These are phyloP conservation scores for Parnassius smintheus DNA, from an alignment of 2,888 invertebrate species.

Conservation along the genomic window DNA sequence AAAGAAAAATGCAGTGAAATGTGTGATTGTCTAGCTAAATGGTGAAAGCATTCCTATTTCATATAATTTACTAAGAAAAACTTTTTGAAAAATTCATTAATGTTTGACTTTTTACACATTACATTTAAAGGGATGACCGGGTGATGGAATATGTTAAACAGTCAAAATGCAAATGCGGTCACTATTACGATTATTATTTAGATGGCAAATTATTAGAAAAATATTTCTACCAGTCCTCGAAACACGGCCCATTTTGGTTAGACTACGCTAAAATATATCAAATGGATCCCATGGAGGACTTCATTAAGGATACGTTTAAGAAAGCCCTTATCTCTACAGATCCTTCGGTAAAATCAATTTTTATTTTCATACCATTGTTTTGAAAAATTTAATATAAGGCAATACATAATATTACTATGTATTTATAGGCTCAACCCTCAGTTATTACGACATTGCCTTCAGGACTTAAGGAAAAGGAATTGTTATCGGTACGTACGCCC, in stretches of 20 bases:
- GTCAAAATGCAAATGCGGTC: slow-evolving; percentile 65
- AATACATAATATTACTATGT: neutral
- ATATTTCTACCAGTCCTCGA: slow-evolving; percentile 58
- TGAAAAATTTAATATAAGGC: too few species aligned
- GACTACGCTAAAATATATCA: slow-evolving; percentile 66
- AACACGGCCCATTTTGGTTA: slow-evolving; percentile 49
- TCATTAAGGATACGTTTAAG: slow-evolving; percentile 55
- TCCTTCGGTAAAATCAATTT: neutral
- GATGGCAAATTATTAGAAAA: slow-evolving; percentile 51
- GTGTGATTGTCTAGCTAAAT: slow-evolving; percentile 59
- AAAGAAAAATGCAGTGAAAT: slow-evolving; percentile 45
- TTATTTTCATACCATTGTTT: too few species aligned
- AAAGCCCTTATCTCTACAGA: slow-evolving; percentile 49
- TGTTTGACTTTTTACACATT: neutral
- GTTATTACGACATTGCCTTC: slow-evolving; percentile 51
- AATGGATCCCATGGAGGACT: slow-evolving; percentile 61
- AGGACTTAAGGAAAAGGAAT: slow-evolving; percentile 53
- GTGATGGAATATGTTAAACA: slow-evolving; percentile 52
- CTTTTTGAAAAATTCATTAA: too few species aligned
- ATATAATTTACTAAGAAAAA: too few species aligned
- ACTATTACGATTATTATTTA: slow-evolving; percentile 58
- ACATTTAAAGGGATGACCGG: slow-evolving; percentile 47
- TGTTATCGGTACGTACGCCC: slow-evolving; percentile 48
- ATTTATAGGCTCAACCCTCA: slow-evolving; percentile 47
- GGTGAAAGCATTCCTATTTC: slow-evolving; percentile 40